These are phyloP conservation scores for Anas bahamensis DNA, from an alignment of 2,797 vertebrate genomes.

Conservation along the genomic window DNA sequence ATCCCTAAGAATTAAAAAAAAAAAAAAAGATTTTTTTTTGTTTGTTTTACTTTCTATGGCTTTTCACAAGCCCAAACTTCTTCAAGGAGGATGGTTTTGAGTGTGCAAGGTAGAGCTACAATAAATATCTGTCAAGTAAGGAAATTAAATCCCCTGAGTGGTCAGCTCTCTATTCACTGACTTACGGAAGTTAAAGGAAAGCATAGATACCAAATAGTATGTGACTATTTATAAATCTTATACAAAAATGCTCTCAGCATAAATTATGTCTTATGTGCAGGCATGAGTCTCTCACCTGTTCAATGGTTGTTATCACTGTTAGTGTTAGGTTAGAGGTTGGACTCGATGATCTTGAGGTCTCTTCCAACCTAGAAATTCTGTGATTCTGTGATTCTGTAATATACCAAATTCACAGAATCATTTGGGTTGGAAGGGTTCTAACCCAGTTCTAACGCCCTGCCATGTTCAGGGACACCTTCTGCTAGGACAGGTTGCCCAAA, in stretches of 20 bases:
- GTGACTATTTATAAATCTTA: neutral
- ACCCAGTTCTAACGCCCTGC: no score
- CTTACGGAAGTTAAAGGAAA: neutral
- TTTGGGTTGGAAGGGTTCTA: no score
- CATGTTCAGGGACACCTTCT: no score
- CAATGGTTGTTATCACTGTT: neutral
- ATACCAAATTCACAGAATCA: neutral
- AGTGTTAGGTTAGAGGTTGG: no score
- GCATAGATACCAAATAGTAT: neutral
- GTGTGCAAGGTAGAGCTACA: neutral
- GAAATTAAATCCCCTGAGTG: neutral
- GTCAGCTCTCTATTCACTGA: neutral
- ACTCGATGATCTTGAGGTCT: no score
- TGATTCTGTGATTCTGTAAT: neutral
- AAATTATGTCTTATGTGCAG: neutral
- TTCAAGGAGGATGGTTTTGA: neutral
- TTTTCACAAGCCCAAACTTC: neutral
- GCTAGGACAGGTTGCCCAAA: no score
- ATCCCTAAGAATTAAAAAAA: neutral
- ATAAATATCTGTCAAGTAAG: neutral
- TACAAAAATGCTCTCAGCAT: neutral
- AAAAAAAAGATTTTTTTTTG: neutral
- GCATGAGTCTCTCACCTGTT: neutral
- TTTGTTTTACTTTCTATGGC: neutral
- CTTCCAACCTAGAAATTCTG: no score